Percentiles rank a stretch among this genome's conserved stretches.
Evolutionary conservation across 2,888 invertebrate species (phyloP).

Genomic region (Pammene aurita): DNA sequence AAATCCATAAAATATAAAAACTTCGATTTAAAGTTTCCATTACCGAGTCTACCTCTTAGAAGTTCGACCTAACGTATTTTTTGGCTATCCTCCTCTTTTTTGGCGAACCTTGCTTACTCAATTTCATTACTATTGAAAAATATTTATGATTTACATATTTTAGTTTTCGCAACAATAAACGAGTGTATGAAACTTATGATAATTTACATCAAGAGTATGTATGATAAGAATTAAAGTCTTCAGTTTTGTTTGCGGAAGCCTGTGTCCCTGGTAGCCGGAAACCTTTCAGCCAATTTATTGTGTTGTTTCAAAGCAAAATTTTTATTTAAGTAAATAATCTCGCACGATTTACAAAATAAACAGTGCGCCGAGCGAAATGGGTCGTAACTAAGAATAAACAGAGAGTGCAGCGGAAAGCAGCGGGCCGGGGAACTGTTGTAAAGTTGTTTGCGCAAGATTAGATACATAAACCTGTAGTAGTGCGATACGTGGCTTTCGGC

Average conservation of each 20-base stretch:
- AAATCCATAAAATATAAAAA: background rate
- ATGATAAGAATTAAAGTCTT: background rate
- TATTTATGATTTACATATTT: background rate
- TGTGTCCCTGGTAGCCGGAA: background rate
- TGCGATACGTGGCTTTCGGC: conserved; percentile 52
- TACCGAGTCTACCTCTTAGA: no score
- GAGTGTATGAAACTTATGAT: background rate
- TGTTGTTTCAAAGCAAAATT: conserved; percentile 25
- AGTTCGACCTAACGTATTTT: no score
- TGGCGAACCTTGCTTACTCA: no score
- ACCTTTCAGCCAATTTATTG: conserved; percentile 11
- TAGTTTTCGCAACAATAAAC: background rate
- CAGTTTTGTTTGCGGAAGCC: conserved; percentile 12
- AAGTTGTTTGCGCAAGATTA: conserved; percentile 69
- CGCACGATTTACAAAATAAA: conserved; percentile 60
- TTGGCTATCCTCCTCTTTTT: no score
- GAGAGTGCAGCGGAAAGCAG: conserved; percentile 56
- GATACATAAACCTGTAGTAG: conserved; percentile 64
- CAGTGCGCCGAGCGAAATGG: conserved; percentile 57
- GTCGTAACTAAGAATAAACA: conserved; percentile 70
- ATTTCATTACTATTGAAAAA: background rate
- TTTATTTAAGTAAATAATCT: conserved; percentile 53
- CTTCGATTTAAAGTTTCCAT: background rate
- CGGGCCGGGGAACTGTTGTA: conserved; percentile 47
- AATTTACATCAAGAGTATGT: background rate